phyloP scores from a whole-genome alignment of 2,888 invertebrate genomes.

The Enoplolaimus lenunculus region DNA sequence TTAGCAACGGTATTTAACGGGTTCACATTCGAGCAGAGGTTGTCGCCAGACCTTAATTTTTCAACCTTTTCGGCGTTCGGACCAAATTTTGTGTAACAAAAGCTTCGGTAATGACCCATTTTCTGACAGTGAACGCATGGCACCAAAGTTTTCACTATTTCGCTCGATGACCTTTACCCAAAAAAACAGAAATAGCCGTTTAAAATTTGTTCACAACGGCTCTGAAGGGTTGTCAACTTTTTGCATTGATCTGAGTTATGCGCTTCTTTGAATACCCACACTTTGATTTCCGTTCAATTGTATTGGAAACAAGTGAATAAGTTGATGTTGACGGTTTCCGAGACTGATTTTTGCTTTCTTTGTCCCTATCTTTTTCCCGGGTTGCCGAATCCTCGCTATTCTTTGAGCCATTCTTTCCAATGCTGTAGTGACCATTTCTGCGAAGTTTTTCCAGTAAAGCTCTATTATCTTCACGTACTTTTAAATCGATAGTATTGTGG shows the following conservation, averaged over 20 bases:
- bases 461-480: too few species aligned
- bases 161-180: background rate
- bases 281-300: background rate
- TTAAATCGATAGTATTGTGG: too few species aligned
- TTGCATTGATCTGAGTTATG: background rate
- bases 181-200: background rate
- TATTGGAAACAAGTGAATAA: background rate
- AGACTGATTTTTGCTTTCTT: too few species aligned
- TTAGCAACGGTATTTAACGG: background rate
- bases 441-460: too few species aligned
- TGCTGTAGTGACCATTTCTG: too few species aligned
- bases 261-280: background rate
- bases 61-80: background rate
- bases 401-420: too few species aligned
- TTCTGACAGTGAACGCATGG: background rate
- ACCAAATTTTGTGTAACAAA: background rate
- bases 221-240: background rate
- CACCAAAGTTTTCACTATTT: background rate
- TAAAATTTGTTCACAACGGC: background rate
- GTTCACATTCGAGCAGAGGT: background rate
- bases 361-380: too few species aligned
- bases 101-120: background rate
- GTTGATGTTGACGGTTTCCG: too few species aligned
- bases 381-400: too few species aligned
- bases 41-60: background rate